Base-by-base conservation (phyloP, 2,888 invertebrate species). In the Amphipyra berbera region DNA sequence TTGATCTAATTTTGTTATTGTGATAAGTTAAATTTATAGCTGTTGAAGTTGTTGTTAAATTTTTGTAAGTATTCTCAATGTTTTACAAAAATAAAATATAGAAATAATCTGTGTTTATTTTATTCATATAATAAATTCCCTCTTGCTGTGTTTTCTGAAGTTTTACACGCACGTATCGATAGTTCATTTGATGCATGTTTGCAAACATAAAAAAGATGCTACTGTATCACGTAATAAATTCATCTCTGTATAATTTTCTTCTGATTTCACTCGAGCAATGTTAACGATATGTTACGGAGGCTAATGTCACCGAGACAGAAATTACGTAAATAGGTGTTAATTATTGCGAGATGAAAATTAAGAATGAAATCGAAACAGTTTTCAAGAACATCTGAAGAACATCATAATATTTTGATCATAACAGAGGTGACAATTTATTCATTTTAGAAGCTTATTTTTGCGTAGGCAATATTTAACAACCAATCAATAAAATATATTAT, bases 241-340 rank as follows among this genome's bases (percentile, higher is more conserved):
- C 35, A 46, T 46, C 46, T 61, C 30, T 54, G 61, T 61, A 75
- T 82, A 79, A 82, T 78, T 81, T 79, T 81, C 79, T 65, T 76
- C 57, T 79, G 84, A 83, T 89, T 88, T 89, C 88, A 80, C 87
- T 83, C 54, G 50, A 86, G 73, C 79, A 80, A 88, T 85, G 79
- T 78, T 83, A 82, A 86, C 80, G 74, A 80, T 76, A 77, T 69
- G 70, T 76, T 76, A 73, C 75, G 73, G 49, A 78, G 78, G 79
- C 75, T 68, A 77, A 76, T 76, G 77, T 75, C 73, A 78, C 58
- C 57, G 47, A 76, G 64, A 71, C 68, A 71, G 54, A 68, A 73
- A 75, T 81, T 81, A 78, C 42, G 58, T 57, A 72, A 82, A 79
- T 71, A 64, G 65, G 55, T 44, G 64, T 21, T 53, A 59, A 61